These are phyloP conservation scores for Xanthorhoe spadicearia DNA, from an alignment of 2,888 invertebrate species.

Conservation along the genomic window DNA sequence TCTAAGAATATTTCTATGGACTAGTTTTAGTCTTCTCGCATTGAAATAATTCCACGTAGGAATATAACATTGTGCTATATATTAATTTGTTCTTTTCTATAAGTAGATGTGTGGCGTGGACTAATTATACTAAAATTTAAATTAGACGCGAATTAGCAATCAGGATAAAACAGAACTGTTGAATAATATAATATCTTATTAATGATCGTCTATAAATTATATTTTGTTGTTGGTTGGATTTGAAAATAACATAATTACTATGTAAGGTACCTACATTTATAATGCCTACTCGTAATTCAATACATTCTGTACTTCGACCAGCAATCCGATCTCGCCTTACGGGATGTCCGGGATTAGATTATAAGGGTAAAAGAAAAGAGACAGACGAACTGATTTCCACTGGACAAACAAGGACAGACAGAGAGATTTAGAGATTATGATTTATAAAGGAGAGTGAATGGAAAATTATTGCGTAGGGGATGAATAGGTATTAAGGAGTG, in stretches of 20 bases:
- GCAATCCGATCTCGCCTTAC: slow-evolving; percentile 66
- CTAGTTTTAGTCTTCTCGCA: neutral
- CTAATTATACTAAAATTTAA: no score
- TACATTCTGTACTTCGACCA: slow-evolving; percentile 51
- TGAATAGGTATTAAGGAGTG: slow-evolving; percentile 66
- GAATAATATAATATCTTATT: no score
- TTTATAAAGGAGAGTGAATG: slow-evolving; percentile 83
- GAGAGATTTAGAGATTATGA: slow-evolving; percentile 84
- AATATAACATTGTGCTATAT: no score
- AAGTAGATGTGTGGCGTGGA: no score
- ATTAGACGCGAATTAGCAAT: no score
- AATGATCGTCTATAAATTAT: no score
- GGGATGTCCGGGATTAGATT: slow-evolving; percentile 84
- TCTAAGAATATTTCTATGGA: neutral
- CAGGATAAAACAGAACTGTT: no score
- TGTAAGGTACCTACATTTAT: slow-evolving; percentile 2
- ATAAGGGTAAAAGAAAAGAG: slow-evolving; percentile 81
- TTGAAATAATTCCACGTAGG: no score
- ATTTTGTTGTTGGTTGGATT: no score
- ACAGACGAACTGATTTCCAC: slow-evolving; percentile 56
- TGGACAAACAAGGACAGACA: slow-evolving; percentile 64
- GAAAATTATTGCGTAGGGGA: slow-evolving; percentile 81
- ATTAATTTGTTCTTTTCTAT: no score
- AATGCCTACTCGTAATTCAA: slow-evolving; percentile 18
- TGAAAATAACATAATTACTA: neutral